Evolutionary conservation across 64 coral and sea anemone genomes (phyloP).

Genomic region (Pocillopora verrucosa): DNA sequence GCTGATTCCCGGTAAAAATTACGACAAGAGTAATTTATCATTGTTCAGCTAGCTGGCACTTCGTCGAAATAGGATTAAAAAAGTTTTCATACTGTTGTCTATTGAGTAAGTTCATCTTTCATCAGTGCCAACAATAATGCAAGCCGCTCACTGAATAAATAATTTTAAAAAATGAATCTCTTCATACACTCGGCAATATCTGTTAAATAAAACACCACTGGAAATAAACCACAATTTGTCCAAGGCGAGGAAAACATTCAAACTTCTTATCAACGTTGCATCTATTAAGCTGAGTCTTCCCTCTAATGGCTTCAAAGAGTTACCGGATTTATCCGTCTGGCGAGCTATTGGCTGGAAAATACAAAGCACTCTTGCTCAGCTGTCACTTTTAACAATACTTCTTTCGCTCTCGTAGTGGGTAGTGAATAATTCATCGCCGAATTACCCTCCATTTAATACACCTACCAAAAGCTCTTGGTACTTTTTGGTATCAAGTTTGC

Average conservation of each 20-base stretch:
- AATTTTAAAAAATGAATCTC: background rate
- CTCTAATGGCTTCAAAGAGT: background rate
- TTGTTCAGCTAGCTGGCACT: background rate
- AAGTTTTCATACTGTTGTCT: background rate
- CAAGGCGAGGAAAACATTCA: background rate
- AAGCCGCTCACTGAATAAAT: background rate
- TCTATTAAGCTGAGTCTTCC: background rate
- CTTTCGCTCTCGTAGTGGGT: background rate
- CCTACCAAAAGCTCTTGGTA: background rate
- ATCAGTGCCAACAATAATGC: background rate
- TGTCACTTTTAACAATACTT: background rate
- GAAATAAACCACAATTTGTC: background rate
- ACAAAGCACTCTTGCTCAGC: background rate
- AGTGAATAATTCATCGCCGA: conserved; percentile 22
- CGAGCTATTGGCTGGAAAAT: background rate
- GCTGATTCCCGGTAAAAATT: background rate
- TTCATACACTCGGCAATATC: background rate
- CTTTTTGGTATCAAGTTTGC: background rate
- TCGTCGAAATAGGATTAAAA: no score
- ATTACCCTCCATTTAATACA: background rate
- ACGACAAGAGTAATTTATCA: background rate
- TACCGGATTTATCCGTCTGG: background rate
- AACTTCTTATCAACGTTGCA: background rate
- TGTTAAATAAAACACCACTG: background rate
- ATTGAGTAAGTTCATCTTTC: background rate